Percentiles rank a stretch among this genome's conserved stretches.
Conservation (phyloP, 2,888 invertebrate species). For the Cantharis lateralis region DNA sequence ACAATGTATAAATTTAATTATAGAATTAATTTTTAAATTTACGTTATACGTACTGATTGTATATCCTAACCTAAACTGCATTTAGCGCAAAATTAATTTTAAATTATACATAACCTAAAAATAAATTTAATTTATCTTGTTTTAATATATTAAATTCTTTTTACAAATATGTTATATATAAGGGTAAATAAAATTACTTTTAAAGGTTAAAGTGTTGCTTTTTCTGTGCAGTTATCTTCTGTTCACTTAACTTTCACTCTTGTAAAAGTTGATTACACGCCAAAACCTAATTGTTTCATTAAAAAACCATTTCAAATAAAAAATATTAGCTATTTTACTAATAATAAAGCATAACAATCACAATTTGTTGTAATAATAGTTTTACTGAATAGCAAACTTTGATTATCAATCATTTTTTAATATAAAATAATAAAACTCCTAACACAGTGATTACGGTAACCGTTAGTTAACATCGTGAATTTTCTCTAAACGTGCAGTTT, state of each 20-base stretch:
- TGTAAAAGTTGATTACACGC: conserved; percentile 46
- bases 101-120: too few relatives aligned
- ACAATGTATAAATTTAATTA: not conserved
- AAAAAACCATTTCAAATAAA: not conserved
- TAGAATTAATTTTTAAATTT: not conserved
- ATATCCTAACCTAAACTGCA: not conserved
- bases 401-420: not conserved
- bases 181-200: not conserved
- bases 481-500: not conserved
- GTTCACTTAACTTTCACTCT: conserved; percentile 50
- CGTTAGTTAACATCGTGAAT: not conserved
- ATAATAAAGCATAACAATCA: not conserved
- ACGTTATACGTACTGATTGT: not conserved
- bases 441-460: not conserved
- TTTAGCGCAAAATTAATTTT: too few relatives aligned
- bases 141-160: too few relatives aligned
- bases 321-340: not conserved
- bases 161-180: not conserved
- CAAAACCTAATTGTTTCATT: conserved; percentile 14
- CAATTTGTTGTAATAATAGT: not conserved
- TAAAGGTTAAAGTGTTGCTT: not conserved
- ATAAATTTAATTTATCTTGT: too few relatives aligned
- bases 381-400: not conserved
- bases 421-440: not conserved
- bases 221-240: conserved; percentile 34